Evolutionary conservation across 2,888 invertebrate species (phyloP).

Genomic region (Caenorhabditis sp.): DNA sequence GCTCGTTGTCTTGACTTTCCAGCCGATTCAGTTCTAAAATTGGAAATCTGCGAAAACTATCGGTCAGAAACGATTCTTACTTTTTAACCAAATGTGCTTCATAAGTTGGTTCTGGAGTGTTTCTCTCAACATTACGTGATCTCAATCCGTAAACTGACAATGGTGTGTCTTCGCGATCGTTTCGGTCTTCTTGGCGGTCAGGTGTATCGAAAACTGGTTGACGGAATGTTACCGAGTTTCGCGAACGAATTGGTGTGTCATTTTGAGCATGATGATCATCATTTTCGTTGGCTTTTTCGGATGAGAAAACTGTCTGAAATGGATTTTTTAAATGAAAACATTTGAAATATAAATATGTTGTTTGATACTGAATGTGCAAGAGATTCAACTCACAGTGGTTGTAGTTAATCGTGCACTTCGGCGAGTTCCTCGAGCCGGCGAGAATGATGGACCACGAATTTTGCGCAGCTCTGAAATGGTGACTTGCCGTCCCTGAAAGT

Average conservation of each 20-base stretch:
- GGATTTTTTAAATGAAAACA: too few relatives aligned
- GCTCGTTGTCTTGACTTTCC: not conserved
- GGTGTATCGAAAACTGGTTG: not conserved
- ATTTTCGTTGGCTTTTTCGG: not conserved
- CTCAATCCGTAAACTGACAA: slow-evolving; percentile 23
- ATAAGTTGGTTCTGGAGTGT: slow-evolving; percentile 32
- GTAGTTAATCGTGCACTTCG: not conserved
- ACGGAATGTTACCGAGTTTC: not conserved
- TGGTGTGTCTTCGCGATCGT: slow-evolving; percentile 8
- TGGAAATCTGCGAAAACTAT: not conserved
- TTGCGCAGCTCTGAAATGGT: slow-evolving; percentile 11
- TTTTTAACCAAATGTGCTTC: slow-evolving; percentile 4
- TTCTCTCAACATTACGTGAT: slow-evolving; percentile 6
- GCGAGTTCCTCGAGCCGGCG: slow-evolving; percentile 11
- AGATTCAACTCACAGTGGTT: not conserved
- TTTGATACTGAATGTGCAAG: too few relatives aligned
- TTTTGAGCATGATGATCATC: not conserved
- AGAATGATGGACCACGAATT: slow-evolving; percentile 15
- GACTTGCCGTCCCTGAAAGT: slow-evolving; percentile 10
- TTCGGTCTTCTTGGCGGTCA: not conserved
- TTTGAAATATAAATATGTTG: too few relatives aligned
- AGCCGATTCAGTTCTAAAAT: not conserved
- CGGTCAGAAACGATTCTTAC: too few relatives aligned
- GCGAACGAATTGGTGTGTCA: not conserved
- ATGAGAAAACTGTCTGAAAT: not conserved